Evolutionary conservation across 2,113 vertebrate genomes (phyloP).

Genomic region (Mormoops blainvillei): DNA sequence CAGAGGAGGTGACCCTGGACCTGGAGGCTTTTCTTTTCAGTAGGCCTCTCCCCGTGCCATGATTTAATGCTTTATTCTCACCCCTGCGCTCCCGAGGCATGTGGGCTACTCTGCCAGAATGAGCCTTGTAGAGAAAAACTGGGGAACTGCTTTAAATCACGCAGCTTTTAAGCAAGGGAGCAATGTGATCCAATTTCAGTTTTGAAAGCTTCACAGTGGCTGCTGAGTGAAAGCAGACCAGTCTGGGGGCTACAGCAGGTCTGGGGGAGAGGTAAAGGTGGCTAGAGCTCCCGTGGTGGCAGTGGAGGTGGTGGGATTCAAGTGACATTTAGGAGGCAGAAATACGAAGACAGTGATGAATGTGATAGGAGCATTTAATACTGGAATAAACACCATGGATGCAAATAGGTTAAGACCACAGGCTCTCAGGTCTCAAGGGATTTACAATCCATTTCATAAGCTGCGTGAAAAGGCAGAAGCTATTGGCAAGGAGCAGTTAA

Average conservation of each 20-base stretch:
- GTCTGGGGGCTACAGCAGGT: background rate
- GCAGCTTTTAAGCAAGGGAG: background rate
- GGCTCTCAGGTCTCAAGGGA: background rate
- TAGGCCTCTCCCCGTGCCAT: background rate
- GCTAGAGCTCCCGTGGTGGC: background rate
- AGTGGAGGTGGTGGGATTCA: background rate
- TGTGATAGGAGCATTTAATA: background rate
- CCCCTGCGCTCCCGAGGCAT: background rate
- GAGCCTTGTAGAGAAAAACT: background rate
- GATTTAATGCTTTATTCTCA: background rate
- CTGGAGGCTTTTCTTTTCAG: background rate
- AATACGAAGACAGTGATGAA: background rate
- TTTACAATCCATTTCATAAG: slow-evolving; percentile 29
- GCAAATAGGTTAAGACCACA: background rate
- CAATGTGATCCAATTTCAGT: background rate
- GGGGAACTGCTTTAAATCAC: background rate
- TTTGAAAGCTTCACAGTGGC: background rate
- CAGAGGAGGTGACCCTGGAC: background rate
- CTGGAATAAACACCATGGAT: background rate
- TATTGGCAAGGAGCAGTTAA: background rate
- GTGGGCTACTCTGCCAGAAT: background rate
- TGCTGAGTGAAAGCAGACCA: background rate
- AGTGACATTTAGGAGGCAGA: background rate
- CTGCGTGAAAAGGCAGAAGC: background rate
- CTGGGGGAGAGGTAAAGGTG: background rate